Percentiles rank a stretch among this genome's conserved stretches.
These are phyloP conservation scores for Germaria angustata DNA, from an alignment of 2,888 invertebrate genomes.

Conservation along the genomic window DNA sequence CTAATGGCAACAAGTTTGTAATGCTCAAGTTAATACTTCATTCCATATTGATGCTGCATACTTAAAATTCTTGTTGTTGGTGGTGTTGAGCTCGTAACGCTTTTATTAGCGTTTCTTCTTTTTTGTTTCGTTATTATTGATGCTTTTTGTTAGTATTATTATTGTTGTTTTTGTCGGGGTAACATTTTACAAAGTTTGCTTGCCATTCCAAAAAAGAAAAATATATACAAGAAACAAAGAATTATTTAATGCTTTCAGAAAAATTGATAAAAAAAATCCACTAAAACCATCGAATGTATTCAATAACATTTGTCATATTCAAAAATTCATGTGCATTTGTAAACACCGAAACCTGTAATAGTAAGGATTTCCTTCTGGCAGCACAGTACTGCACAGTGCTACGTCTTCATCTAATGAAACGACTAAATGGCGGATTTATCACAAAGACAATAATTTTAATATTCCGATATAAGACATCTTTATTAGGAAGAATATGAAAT, in stretches of 20 bases:
- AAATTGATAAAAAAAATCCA: slow-evolving; percentile 49
- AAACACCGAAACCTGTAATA: too few species aligned
- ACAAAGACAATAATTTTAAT: too few species aligned
- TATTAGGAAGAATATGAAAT: too few species aligned
- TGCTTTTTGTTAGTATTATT: background rate
- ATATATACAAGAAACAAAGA: background rate
- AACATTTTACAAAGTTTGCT: slow-evolving; percentile 41
- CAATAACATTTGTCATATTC: background rate
- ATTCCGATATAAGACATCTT: too few species aligned
- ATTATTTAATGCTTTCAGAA: slow-evolving; percentile 55
- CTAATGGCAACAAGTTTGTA: slow-evolving; percentile 80
- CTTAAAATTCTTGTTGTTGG: slow-evolving; percentile 31
- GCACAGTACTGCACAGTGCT: too few species aligned
- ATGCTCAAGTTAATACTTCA: slow-evolving; percentile 69
- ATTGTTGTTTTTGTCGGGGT: slow-evolving; percentile 12
- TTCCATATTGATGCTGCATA: slow-evolving; percentile 58
- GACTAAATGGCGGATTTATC: too few species aligned
- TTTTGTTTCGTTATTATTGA: background rate
- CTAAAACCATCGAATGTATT: too few species aligned
- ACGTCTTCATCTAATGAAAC: too few species aligned
- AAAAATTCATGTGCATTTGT: background rate
- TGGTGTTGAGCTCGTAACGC: background rate
- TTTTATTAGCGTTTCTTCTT: slow-evolving; percentile 32
- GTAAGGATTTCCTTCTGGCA: too few species aligned
- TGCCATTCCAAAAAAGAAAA: slow-evolving; percentile 45